A percentile compares a stretch with the other conserved stretches of the same genome.
These are phyloP conservation scores for Ceratosolen solmsi DNA, from an alignment of 1,140 invertebrate genomes.

Conservation along the genomic window DNA sequence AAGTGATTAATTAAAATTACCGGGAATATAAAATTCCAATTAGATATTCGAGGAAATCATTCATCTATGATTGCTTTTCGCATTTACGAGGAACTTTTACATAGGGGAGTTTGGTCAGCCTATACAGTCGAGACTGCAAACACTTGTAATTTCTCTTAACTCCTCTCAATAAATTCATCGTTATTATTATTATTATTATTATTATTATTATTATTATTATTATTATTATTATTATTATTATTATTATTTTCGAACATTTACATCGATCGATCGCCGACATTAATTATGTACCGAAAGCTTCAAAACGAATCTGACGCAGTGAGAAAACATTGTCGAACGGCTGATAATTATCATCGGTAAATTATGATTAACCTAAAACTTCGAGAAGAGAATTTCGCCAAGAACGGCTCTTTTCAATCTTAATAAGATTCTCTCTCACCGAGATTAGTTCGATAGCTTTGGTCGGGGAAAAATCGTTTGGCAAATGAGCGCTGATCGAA, in stretches of 20 bases:
- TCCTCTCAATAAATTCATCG: no score
- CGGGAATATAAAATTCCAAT: not conserved
- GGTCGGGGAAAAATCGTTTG: slow-evolving; percentile 19
- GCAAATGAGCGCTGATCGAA: slow-evolving; percentile 33
- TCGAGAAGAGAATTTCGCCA: not conserved
- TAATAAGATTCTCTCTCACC: slow-evolving; percentile 37
- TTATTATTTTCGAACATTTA: no score
- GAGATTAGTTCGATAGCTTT: slow-evolving; percentile 28
- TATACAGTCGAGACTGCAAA: no score
- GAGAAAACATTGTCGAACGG: not conserved
- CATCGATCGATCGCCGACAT: no score
- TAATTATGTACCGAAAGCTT: not conserved
- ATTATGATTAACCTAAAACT: slow-evolving; percentile 14
- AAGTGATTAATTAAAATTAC: not conserved
- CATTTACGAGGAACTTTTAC: not conserved
- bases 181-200: no score
- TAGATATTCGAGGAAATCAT: not conserved
- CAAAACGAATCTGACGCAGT: not conserved
- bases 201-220: no score
- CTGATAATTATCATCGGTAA: not conserved
- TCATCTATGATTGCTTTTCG: not conserved
- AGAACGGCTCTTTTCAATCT: not conserved
- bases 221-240: no score
- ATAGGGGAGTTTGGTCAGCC: not conserved
- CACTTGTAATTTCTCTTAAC: no score